A percentile compares a stretch with the other conserved stretches of the same genome.
Evolutionary conservation across 1,140 invertebrate genomes (phyloP).

Genomic region (Bacillus rossius): DNA sequence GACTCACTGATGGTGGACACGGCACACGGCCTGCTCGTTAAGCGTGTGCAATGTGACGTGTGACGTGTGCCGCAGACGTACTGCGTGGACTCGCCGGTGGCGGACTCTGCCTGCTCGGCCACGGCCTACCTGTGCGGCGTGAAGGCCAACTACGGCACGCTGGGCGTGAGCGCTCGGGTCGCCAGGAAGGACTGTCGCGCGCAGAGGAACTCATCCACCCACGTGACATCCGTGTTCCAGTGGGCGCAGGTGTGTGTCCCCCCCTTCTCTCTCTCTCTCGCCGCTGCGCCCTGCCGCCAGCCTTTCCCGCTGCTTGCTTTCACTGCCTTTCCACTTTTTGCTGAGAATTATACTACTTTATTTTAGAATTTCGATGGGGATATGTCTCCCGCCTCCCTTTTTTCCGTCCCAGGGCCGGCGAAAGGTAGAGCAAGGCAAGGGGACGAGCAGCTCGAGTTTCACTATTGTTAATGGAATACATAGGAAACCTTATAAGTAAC

Average conservation of each 20-base stretch:
- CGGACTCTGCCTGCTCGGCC: conserved; percentile 47
- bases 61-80: conserved; percentile 40
- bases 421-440: too few species aligned
- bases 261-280: too few species aligned
- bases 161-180: conserved; percentile 24
- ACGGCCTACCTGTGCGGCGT: conserved; percentile 46
- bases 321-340: too few species aligned
- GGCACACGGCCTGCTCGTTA: conserved; percentile 45
- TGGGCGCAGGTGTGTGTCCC: conserved; percentile 20
- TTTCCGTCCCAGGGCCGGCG: too few species aligned
- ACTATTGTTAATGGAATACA: too few species aligned
- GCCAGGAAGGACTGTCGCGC: conserved; percentile 8
- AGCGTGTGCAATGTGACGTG: conserved; percentile 28
- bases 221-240: conserved; percentile 11
- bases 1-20: conserved; percentile 48
- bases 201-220: conserved; percentile 6
- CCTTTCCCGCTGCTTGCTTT: too few species aligned
- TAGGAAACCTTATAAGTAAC: too few species aligned
- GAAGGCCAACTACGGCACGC: conserved; percentile 31
- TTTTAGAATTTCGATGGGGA: too few species aligned
- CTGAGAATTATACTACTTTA: too few species aligned
- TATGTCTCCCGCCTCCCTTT: too few species aligned
- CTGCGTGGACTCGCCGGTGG: conserved; percentile 44
- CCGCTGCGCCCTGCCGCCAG: too few species aligned
- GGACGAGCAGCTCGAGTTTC: too few species aligned